Base-by-base conservation (phyloP, 2,797 vertebrate species). In the Spinus pinus region DNA sequence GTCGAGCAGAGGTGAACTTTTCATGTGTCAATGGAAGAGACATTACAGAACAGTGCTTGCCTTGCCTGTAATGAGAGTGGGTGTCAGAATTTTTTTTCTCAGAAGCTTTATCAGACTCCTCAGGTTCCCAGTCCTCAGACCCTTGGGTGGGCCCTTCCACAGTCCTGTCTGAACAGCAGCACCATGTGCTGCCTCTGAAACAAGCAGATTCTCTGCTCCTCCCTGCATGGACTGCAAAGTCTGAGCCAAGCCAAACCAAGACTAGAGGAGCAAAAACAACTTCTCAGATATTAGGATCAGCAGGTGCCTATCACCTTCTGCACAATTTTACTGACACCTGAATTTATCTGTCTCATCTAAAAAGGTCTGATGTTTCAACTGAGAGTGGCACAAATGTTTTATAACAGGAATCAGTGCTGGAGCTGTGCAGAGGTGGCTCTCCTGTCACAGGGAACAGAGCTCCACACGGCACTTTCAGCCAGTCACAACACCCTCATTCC, bases 161-260 rank as follows among this genome's bases (percentile, higher is more conserved):
- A 67, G 31, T 19, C 11, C 25, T 14, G 18, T 56, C 4, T 56
- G 37, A 79, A 56, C n/a, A 75, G 17, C 50, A 88, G 61, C 37
- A 56, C 22, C 5, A 0, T 0, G 28, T 31, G 37, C 2, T 5
- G 46, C 47, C 81, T 79, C 60, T 64, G 33, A 71, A 64, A 79
- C 0, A 9, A 35, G 33, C 30, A 65, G 62, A 46, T 44, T 74
- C 51, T 65, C 67, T 54, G 49, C 50, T 84, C 42, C 15, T 33
- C 12, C 37, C 2, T 1, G 44, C 46, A 42, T 49, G 10, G 7
- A 24, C 37, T n/a, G 21, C 35, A 61, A 49, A 67, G 60, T 2
- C 5, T 3, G 31, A 75, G 61, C 49, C 69, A 12, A 41, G 35
- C n/a, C 2, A 0, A 62, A 35, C n/a, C 0, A 0, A 70, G 19